Evolutionary conservation across 2,113 vertebrate species (phyloP).

Genomic region (Callaeas wilsoni): DNA sequence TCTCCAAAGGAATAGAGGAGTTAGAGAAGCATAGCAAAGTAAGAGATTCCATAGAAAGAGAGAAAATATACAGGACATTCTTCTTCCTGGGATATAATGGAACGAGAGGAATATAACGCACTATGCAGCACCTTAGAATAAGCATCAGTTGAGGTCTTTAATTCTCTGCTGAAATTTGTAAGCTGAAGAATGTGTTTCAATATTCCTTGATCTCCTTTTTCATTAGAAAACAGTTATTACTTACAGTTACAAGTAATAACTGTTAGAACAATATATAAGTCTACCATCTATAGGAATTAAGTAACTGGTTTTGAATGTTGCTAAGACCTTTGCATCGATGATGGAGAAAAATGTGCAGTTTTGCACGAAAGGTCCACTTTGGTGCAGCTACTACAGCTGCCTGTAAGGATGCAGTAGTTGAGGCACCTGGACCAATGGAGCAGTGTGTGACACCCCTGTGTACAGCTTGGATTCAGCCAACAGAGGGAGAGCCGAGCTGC

Average conservation of each 20-base stretch:
- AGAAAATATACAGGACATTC: not conserved
- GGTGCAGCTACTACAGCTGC: not conserved
- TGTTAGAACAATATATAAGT: not conserved
- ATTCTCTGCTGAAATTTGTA: not conserved
- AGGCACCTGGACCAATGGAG: not conserved
- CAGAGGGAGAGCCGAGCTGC: rapidly evolving
- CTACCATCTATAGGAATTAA: not conserved
- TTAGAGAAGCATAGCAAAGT: not conserved
- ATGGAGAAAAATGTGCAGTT: not conserved
- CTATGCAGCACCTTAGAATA: not conserved
- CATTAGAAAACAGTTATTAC: not conserved
- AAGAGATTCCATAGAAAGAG: not conserved
- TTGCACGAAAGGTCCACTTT: not conserved
- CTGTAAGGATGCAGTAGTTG: not conserved
- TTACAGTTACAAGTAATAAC: not conserved
- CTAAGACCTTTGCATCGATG: not conserved
- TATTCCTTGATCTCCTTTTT: not conserved
- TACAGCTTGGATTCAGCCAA: not conserved
- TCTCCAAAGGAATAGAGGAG: not conserved
- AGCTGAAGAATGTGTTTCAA: not conserved
- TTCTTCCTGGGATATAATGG: not conserved
- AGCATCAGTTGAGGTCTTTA: not conserved
- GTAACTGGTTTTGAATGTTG: not conserved
- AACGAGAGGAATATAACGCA: not conserved
- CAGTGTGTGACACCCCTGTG: not conserved